Base-by-base conservation (phyloP, 2,113 vertebrate species). In the Lanius ludovicianus region DNA sequence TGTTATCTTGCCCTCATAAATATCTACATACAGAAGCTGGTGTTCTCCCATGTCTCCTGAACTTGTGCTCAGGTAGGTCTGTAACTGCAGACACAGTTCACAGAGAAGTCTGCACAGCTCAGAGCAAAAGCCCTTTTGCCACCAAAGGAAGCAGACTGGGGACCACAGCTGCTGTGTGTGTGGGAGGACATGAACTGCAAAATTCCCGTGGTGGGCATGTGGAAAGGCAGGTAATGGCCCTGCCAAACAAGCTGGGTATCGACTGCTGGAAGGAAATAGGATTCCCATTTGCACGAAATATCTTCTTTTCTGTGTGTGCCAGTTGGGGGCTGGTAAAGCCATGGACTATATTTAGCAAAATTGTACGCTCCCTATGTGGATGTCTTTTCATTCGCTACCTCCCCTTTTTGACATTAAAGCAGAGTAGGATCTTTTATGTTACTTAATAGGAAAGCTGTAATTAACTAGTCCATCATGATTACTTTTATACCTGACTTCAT, bases 391-490 rank as follows among this genome's bases (percentile, higher is more conserved):
- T 91, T 82, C 53, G 84, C 37, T 56, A 31, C 37, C 44, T 78
- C 47, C 69, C 33, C 21, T 76, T 91, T 87, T 59, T 91, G 87
- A 82, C 74, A 64, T 37, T 84, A 83, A 89, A 94, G 89, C 64
- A 56, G 65, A 82, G 65, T 60, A 47, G 65, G 69, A 84, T 87
- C 31, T 47, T 37, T 55, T 75, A 53, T 67, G 46, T 33, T 86
- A 47, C n/a, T 60, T 84, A 68, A 35, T 33, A 73, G 37, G 57
- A 84, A 87, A 89, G 70, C 65, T 93, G n/a, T 87, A 96, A 96
- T 93, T 96, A 96, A 87, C 65, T 52, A 60, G 49, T 82, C 84
- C 35, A 44, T 96, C 73, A 64, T 13, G 37, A 79, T 56, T 92
- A 78, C 87, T 83, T 96, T 95, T 87, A 79, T 91, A 64, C 41